Evolutionary conservation across 2,888 invertebrate species (phyloP), one percentile per base, ranked within the genome.

Genomic region (Lamellibrachia satsuma): DNA sequence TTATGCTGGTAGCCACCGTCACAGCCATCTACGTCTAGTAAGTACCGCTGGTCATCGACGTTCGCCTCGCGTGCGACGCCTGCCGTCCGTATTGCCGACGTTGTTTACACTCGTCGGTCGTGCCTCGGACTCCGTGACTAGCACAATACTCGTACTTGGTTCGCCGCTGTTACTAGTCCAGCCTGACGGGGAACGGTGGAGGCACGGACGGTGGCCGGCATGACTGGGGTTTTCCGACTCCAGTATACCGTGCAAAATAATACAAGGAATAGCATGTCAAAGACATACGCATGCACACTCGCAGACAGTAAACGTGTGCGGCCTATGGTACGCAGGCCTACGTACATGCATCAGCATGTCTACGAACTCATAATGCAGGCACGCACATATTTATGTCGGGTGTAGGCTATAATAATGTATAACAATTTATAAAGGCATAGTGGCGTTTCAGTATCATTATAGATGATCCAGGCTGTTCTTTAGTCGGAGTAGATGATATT

Each of bases 1-100:
- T 75, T 75, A 75, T 75, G 75, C 75, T 75, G 75, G n/a, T 15
- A 15, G 75, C n/a, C 75, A 75, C 75, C 75, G 75, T 75, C 75
- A 75, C 75, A 6, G n/a, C 75, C 75, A n/a, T 75, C 75, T 75
- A 75, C 75, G 75, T 75, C 22, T 75, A 75, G 75, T 75, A 75
- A 75, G 75, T 91, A 91, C 51, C 52, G 3, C 27, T 52, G 91
- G 27, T 15, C 7, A 7, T 15, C 91, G 7, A 91, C 91, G 91
- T 52, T 27, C 91, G n/a, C 91, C 27, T 52, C 91, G n/a, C 91
- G n/a, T 39, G 27, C n/a, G 27, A 27, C 51, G 91, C 6, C 91
- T n/a, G 91, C 51, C 91, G 11, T 91, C 27, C 52, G 52, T 27
- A 27, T 2, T 15, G 39, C n/a, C 22, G 6, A 15, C 75, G 75